phyloP scores from a whole-genome alignment of 2,113 vertebrate species.

The Petaurus breviceps region DNA sequence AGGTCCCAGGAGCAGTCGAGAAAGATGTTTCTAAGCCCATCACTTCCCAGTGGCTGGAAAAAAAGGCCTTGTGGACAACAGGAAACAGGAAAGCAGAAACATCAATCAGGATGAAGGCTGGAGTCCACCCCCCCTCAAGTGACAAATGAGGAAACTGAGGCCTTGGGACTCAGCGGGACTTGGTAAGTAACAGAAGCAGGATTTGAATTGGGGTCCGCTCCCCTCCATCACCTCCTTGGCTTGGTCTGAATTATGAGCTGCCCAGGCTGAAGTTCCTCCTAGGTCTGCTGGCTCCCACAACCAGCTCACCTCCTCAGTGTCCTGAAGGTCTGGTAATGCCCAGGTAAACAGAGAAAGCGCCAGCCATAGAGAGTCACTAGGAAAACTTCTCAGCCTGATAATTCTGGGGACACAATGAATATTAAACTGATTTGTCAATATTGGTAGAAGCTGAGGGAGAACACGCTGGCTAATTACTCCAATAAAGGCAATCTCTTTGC shows the following conservation, averaged over 20 bases:
- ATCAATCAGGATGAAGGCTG: neutral
- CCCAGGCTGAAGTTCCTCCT: neutral
- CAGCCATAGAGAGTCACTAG: neutral
- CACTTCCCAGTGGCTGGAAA: neutral
- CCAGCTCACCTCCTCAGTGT: neutral
- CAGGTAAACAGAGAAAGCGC: neutral
- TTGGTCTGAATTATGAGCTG: neutral
- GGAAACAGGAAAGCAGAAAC: neutral
- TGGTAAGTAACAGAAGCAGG: neutral
- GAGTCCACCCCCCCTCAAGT: neutral
- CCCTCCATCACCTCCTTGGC: neutral
- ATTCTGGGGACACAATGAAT: neutral
- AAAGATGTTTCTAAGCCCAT: no score
- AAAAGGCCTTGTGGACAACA: no score
- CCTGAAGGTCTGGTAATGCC: neutral
- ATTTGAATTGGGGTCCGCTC: neutral
- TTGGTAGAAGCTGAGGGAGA: neutral
- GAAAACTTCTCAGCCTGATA: neutral
- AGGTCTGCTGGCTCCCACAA: neutral
- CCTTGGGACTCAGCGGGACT: neutral
- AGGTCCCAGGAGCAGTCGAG: neutral
- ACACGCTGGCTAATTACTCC: neutral
- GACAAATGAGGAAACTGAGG: neutral
- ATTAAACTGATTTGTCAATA: neutral
- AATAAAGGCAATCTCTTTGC: neutral